Conservation (phyloP, 2,797 vertebrate species). For the Benthosema pterotum region DNA sequence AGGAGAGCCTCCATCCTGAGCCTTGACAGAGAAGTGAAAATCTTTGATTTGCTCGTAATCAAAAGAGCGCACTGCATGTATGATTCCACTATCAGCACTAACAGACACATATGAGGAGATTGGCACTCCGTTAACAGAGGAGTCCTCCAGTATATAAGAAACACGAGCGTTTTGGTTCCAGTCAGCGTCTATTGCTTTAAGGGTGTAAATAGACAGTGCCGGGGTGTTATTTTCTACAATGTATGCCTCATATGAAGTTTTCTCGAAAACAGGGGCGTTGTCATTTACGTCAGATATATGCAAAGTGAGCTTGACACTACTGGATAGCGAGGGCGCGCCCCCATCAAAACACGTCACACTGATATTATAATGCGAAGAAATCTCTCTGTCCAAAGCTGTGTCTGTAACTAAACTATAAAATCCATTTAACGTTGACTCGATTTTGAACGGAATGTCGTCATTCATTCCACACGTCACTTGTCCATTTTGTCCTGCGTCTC, state of each 20-base stretch:
- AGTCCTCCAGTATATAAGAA: too few relatives aligned
- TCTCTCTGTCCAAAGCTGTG: slow-evolving; percentile 74
- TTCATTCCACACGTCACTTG: slow-evolving; percentile 67
- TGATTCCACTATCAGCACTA: slow-evolving; percentile 65
- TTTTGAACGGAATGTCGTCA: slow-evolving; percentile 65
- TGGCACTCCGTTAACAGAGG: too few relatives aligned
- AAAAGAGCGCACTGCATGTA: slow-evolving; percentile 71
- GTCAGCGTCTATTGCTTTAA: slow-evolving; percentile 62
- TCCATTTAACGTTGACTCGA: slow-evolving; percentile 72
- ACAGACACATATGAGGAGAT: too few relatives aligned
- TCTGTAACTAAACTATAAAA: slow-evolving; percentile 76
- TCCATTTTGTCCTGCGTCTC: slow-evolving; percentile 78
- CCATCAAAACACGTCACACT: slow-evolving; percentile 74
- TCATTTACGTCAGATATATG: slow-evolving; percentile 82
- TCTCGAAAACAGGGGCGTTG: slow-evolving; percentile 77
- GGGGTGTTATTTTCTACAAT: slow-evolving; percentile 67
- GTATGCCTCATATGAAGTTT: slow-evolving; percentile 66
- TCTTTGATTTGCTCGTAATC: slow-evolving; percentile 82
- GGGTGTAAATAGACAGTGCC: slow-evolving; percentile 58
- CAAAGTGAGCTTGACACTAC: slow-evolving; percentile 76
- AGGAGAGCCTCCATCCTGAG: slow-evolving; percentile 75
- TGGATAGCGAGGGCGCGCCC: slow-evolving; percentile 75
- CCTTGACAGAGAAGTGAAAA: slow-evolving; percentile 67
- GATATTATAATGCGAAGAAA: slow-evolving; percentile 69
- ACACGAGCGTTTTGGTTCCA: slow-evolving; percentile 64